phyloP scores from a whole-genome alignment of 2,797 vertebrate species.

The Crenichthys baileyi region DNA sequence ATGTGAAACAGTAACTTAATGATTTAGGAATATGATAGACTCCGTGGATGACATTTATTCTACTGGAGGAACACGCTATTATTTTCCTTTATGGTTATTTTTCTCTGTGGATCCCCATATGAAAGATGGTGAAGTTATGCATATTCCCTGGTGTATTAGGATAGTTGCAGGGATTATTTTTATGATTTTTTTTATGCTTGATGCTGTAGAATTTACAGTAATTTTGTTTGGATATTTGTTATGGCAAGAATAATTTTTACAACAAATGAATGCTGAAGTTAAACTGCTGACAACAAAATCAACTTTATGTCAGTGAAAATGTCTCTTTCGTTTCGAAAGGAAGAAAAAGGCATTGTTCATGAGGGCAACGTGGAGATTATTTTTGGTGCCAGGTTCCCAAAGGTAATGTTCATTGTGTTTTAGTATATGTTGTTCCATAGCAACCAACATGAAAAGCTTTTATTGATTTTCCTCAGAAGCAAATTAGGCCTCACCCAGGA shows the following conservation, averaged over 20 bases:
- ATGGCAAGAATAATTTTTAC: conserved; percentile 20
- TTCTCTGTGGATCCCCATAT: conserved; percentile 35
- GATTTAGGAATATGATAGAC: conserved; percentile 45
- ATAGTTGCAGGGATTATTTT: conserved; percentile 24
- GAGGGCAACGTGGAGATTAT: conserved; percentile 55
- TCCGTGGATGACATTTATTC: conserved; percentile 49
- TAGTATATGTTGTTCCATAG: conserved; percentile 75
- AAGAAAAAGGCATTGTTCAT: conserved; percentile 52
- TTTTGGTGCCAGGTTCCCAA: conserved; percentile 59
- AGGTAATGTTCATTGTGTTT: conserved; percentile 77
- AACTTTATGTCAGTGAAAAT: conserved; percentile 51
- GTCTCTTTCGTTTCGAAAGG: conserved; percentile 30
- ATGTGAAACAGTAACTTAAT: background rate
- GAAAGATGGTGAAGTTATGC: conserved; percentile 34
- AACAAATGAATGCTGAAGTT: background rate
- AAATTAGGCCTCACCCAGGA: conserved; percentile 77
- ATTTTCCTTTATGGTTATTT: conserved; percentile 58
- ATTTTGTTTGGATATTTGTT: conserved; percentile 34
- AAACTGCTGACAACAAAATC: conserved; percentile 31
- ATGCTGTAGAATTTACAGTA: conserved; percentile 32
- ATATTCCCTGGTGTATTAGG: conserved; percentile 62
- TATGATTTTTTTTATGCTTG: conserved; percentile 46
- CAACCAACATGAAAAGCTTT: conserved; percentile 78
- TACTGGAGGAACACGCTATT: conserved; percentile 48
- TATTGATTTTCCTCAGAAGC: conserved; percentile 81